Evolutionary conservation across 2,113 vertebrate genomes (phyloP).

Genomic region (Otis tarda): DNA sequence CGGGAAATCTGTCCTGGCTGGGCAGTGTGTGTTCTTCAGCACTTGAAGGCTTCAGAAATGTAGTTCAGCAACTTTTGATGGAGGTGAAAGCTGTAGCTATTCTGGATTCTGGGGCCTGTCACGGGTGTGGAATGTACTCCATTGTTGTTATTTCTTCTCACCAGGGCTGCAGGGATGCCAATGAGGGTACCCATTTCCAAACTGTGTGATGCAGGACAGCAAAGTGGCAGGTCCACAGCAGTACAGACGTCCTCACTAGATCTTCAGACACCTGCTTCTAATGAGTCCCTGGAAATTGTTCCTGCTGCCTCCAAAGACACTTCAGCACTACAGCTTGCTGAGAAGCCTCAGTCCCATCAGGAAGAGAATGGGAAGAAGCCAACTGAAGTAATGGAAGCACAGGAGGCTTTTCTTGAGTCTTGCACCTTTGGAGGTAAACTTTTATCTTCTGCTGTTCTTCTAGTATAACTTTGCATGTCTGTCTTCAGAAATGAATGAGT

Average conservation of each 20-base stretch:
- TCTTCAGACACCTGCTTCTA: not conserved
- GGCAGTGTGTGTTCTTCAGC: not conserved
- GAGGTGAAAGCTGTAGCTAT: not conserved
- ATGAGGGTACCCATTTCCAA: constrained; percentile 56
- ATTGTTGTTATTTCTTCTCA: not conserved
- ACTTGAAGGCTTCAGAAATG: not conserved
- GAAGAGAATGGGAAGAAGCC: not conserved
- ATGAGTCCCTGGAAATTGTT: not conserved
- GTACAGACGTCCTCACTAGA: not conserved
- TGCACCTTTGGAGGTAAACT: constrained; percentile 27
- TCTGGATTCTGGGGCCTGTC: not conserved
- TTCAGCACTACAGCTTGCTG: not conserved
- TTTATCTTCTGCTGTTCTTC: not conserved
- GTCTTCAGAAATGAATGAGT: not conserved
- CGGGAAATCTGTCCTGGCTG: not conserved
- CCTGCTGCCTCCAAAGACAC: not conserved
- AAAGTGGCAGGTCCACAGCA: not conserved
- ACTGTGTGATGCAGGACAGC: not conserved
- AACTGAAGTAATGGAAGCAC: not conserved
- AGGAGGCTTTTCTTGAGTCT: not conserved
- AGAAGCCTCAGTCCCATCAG: not conserved
- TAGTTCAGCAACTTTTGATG: not conserved
- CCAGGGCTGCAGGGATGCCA: constrained; percentile 17
- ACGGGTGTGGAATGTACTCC: not conserved
- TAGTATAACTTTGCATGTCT: not conserved